Evolutionary conservation across 2,113 vertebrate genomes (phyloP).

Genomic region (Copsychus sechellarum): DNA sequence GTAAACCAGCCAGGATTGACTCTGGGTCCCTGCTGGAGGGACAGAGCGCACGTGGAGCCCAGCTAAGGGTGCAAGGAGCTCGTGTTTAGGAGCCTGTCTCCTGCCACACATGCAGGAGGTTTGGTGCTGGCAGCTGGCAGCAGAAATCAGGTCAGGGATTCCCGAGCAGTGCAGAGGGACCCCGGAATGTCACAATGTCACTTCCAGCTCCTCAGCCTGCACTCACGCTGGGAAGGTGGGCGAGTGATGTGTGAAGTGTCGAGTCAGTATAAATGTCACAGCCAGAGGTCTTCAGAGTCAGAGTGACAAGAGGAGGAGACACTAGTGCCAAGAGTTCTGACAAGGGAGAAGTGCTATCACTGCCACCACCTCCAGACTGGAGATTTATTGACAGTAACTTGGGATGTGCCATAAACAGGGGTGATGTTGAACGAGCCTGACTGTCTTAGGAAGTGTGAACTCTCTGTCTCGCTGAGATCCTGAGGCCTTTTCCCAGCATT

Average conservation of each 20-base stretch:
- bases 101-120: not conserved
- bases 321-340: conserved; percentile 49
- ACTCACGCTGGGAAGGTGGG: not conserved
- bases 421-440: conserved; percentile 59
- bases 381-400: conserved; percentile 69
- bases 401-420: conserved; percentile 36
- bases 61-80: not conserved
- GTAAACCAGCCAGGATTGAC: not conserved
- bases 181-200: conserved; percentile 36
- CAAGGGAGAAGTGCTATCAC: conserved; percentile 41
- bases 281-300: conserved; percentile 10
- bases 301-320: conserved; percentile 47
- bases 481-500: conserved; percentile 33
- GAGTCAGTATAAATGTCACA: conserved; percentile 43
- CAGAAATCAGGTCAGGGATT: not conserved
- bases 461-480: not conserved
- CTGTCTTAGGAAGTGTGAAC: not conserved
- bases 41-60: not conserved
- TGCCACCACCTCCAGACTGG: not conserved
- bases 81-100: not conserved
- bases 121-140: not conserved
- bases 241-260: not conserved
- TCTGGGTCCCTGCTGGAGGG: not conserved
- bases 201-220: conserved; percentile 35
- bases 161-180: not conserved